These are phyloP conservation scores for Labeo calbasu DNA, from an alignment of 2,797 vertebrate species.

Conservation along the genomic window DNA sequence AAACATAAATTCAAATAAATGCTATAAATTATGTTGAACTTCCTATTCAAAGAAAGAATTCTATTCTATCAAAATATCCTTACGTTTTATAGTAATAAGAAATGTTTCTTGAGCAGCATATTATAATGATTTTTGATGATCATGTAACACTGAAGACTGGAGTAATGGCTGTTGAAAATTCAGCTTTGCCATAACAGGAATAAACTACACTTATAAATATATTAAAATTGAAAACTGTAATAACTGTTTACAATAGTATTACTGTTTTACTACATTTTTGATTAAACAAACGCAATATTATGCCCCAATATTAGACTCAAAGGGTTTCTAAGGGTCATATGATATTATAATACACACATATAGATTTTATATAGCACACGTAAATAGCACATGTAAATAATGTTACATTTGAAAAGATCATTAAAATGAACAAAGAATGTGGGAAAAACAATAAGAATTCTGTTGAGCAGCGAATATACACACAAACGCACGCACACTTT, in stretches of 20 bases:
- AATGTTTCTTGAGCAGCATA: background rate
- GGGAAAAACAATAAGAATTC: background rate
- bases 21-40: background rate
- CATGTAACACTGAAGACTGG: background rate
- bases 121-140: background rate
- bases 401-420: too few species aligned
- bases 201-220: background rate
- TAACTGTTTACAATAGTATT: background rate
- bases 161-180: background rate
- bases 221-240: background rate
- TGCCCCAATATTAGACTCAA: too few species aligned
- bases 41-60: background rate
- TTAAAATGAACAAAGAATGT: too few species aligned
- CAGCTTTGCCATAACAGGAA: background rate
- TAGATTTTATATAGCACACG: too few species aligned
- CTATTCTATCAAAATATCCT: background rate
- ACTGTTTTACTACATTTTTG: background rate
- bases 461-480: background rate
- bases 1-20: background rate
- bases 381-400: too few species aligned
- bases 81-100: background rate
- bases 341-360: too few species aligned
- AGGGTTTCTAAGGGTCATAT: too few species aligned
- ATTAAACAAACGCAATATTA: background rate
- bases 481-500: too few species aligned